Conservation (phyloP, 92 coral and sea anemone genomes). For the Parazoanthus darwini region DNA sequence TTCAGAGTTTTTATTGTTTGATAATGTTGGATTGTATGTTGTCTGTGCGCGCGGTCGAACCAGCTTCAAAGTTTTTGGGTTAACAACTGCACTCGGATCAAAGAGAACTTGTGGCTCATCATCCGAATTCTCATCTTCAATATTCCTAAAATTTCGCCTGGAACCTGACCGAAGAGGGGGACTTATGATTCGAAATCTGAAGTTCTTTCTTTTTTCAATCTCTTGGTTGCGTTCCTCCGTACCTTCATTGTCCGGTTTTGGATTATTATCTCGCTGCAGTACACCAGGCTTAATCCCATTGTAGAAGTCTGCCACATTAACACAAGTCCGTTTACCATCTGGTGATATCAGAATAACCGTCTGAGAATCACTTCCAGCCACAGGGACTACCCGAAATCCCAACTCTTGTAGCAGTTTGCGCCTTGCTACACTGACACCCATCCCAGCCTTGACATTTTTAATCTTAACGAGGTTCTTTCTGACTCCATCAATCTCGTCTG, state of each 20-base stretch:
- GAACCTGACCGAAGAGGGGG: constrained; percentile 80
- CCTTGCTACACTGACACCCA: constrained; percentile 75
- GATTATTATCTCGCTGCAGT: constrained; percentile 37
- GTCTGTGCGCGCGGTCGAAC: constrained; percentile 4
- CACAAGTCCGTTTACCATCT: constrained; percentile 61
- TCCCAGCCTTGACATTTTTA: constrained; percentile 64
- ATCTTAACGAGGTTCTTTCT: constrained; percentile 68
- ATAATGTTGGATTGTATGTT: not conserved
- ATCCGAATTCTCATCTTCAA: constrained; percentile 55
- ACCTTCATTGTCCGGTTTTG: constrained; percentile 24
- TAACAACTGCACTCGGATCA: constrained; percentile 12
- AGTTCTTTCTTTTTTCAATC: constrained; percentile 32
- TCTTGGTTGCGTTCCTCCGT: not conserved
- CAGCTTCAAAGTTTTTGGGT: not conserved
- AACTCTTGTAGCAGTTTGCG: constrained; percentile 69
- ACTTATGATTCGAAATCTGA: constrained; percentile 60
- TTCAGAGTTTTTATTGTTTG: not conserved
- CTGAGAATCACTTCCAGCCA: constrained; percentile 39
- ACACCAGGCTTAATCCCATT: constrained; percentile 60
- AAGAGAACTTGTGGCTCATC: constrained; percentile 49
- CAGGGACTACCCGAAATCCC: constrained; percentile 74
- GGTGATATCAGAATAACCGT: constrained; percentile 57
- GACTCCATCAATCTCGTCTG: constrained; percentile 86
- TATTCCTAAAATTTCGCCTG: constrained; percentile 68
- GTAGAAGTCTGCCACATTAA: constrained; percentile 68